Conservation (phyloP, 2,797 vertebrate genomes). For the Sparidentex hasta region DNA sequence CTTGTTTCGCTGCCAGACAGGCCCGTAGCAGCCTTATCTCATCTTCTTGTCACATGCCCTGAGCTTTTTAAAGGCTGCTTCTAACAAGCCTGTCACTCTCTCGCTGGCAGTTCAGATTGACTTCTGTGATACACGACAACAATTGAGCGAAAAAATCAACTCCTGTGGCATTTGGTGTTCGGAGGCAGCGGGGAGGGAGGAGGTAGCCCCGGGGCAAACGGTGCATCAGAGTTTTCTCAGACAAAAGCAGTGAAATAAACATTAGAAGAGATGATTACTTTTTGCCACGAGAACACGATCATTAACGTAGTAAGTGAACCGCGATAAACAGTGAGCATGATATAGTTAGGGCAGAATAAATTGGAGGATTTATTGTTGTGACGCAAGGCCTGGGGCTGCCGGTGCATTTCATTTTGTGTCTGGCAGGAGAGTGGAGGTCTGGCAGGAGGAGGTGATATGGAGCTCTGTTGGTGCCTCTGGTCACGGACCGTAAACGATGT, state of each 20-base stretch:
- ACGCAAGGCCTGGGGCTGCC: neutral
- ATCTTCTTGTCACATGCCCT: conserved; percentile 38
- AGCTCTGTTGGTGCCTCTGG: conserved; percentile 43
- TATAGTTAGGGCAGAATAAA: neutral
- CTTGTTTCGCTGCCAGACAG: conserved; percentile 48
- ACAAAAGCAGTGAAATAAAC: conserved; percentile 9
- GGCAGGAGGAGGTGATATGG: conserved; percentile 31
- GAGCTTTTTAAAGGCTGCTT: conserved; percentile 54
- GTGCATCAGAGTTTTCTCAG: neutral
- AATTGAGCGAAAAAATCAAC: conserved; percentile 35
- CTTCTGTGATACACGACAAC: conserved; percentile 45
- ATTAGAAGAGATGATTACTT: neutral
- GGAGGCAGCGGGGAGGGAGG: neutral
- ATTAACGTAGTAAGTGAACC: neutral
- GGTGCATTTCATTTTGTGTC: conserved; percentile 14
- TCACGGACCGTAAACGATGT: conserved; percentile 13
- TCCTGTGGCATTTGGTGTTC: conserved; percentile 51
- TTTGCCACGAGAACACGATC: neutral
- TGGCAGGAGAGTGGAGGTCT: conserved; percentile 33
- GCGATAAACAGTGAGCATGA: neutral
- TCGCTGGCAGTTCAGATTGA: conserved; percentile 52
- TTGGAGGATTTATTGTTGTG: conserved; percentile 6
- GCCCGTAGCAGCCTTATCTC: conserved; percentile 54
- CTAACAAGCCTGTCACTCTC: conserved; percentile 53
- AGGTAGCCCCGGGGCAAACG: neutral